These are phyloP conservation scores for Drosophila oshimai DNA, from an alignment of 1,140 invertebrate species.

Conservation along the genomic window DNA sequence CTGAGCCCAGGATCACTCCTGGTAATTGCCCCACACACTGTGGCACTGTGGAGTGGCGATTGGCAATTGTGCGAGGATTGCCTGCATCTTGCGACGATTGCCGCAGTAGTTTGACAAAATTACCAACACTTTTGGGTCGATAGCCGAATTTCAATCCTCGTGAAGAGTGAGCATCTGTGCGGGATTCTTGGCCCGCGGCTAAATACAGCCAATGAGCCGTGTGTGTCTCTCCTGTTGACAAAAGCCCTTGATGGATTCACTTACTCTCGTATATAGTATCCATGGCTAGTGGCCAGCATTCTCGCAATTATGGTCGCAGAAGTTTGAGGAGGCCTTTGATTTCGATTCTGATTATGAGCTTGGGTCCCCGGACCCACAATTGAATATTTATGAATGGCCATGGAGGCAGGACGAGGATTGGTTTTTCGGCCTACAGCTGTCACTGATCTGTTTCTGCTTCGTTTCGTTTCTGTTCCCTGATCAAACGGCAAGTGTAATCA, in stretches of 20 bases:
- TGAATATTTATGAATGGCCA: conserved; percentile 72
- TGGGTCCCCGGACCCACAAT: conserved; percentile 26
- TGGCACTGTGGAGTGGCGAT: conserved; percentile 18
- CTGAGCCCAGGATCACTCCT: conserved; percentile 55
- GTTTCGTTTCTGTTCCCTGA: conserved; percentile 48
- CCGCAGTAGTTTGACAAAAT: conserved; percentile 47
- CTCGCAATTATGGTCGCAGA: conserved; percentile 50
- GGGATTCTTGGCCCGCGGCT: conserved; percentile 73
- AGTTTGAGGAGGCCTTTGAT: conserved; percentile 30
- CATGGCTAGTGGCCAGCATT: conserved; percentile 30
- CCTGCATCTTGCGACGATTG: conserved; percentile 39
- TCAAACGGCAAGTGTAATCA: conserved; percentile 79
- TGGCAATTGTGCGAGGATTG: conserved; percentile 9
- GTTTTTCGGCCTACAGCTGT: conserved; percentile 25
- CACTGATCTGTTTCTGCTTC: too few relatives aligned
- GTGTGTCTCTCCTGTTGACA: conserved; percentile 64
- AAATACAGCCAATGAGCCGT: conserved; percentile 74
- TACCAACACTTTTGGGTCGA: conserved; percentile 57
- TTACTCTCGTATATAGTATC: too few relatives aligned
- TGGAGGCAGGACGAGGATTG: conserved; percentile 18
- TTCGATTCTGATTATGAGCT: conserved; percentile 62
- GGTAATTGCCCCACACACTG: conserved; percentile 58
- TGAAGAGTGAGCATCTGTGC: conserved; percentile 76
- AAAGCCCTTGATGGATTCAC: conserved; percentile 66
- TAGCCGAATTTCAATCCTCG: conserved; percentile 68